Conservation (phyloP, 2,113 vertebrate genomes). For the Hirundichthys speculiger region DNA sequence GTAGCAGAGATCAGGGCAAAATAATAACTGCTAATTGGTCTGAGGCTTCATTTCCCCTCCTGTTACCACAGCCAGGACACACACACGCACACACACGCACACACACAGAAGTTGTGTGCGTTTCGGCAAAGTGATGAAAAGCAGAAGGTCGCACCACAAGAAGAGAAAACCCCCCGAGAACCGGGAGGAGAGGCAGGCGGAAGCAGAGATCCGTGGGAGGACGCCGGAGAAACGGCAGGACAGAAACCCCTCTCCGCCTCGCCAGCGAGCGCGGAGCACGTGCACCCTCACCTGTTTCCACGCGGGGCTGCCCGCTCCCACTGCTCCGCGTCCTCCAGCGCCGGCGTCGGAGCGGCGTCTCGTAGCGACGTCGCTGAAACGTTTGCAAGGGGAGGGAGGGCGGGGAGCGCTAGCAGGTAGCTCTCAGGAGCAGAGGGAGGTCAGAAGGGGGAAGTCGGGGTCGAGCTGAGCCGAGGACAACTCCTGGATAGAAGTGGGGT, state of each 20-base stretch:
- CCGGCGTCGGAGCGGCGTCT: slow-evolving; percentile 47
- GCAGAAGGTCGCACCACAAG: slow-evolving; percentile 59
- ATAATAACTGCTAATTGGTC: slow-evolving; percentile 81
- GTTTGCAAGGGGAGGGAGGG: slow-evolving; percentile 67
- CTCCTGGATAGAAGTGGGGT: slow-evolving; percentile 31
- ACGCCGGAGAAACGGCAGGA: slow-evolving; percentile 45
- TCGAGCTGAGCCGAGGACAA: slow-evolving; percentile 35
- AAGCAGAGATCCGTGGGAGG: slow-evolving; percentile 45
- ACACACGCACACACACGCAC: slow-evolving; percentile 34
- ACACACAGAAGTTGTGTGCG: slow-evolving; percentile 46
- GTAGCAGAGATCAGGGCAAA: slow-evolving; percentile 56
- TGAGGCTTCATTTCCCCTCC: slow-evolving; percentile 63
- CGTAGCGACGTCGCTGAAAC: slow-evolving; percentile 48
- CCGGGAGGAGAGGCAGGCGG: slow-evolving; percentile 44
- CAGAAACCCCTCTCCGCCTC: slow-evolving; percentile 50
- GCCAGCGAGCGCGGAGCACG: slow-evolving; percentile 43
- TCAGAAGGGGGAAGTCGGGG: slow-evolving; percentile 67
- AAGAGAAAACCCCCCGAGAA: slow-evolving; percentile 39
- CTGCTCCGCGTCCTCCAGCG: slow-evolving; percentile 72
- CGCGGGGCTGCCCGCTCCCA: slow-evolving; percentile 81
- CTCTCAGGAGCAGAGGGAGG: slow-evolving; percentile 59
- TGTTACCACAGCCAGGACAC: slow-evolving; percentile 54
- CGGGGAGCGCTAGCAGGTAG: slow-evolving; percentile 41
- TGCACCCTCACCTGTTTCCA: slow-evolving; percentile 89
- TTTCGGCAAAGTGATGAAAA: slow-evolving; percentile 44